These are phyloP conservation scores for Malurus leucopterus DNA, from an alignment of 2,797 vertebrate genomes.

Conservation along the genomic window DNA sequence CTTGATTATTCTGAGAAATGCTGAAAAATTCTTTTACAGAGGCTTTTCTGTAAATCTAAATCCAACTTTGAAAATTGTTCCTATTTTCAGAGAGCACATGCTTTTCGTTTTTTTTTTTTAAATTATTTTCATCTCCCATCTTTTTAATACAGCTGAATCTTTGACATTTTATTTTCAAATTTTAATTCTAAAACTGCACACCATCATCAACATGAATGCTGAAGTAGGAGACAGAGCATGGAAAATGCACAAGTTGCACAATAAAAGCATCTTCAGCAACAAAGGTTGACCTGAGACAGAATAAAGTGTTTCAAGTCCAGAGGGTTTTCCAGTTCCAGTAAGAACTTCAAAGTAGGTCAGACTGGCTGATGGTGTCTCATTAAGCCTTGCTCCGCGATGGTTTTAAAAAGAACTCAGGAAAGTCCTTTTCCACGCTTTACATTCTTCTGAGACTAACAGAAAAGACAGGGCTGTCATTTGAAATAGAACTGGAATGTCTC, in stretches of 20 bases:
- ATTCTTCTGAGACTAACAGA: conserved; percentile 41
- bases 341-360: conserved; percentile 44
- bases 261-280: neutral
- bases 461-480: conserved; percentile 45
- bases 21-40: neutral
- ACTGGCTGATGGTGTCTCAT: neutral
- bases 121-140: neutral
- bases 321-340: neutral
- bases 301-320: neutral
- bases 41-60: neutral
- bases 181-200: neutral
- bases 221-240: neutral
- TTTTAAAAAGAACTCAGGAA: conserved; percentile 13
- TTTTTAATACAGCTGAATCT: neutral
- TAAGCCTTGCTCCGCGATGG: neutral
- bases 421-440: conserved; percentile 9
- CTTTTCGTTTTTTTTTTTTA: neutral
- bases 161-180: neutral
- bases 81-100: neutral
- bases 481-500: conserved; percentile 20
- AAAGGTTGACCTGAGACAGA: neutral
- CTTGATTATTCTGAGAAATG: conserved; percentile 21
- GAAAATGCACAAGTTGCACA: neutral
- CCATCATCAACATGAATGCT: neutral
- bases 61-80: neutral